Conservation (phyloP, 2,113 vertebrate species). For the Eurystomus gularis region DNA sequence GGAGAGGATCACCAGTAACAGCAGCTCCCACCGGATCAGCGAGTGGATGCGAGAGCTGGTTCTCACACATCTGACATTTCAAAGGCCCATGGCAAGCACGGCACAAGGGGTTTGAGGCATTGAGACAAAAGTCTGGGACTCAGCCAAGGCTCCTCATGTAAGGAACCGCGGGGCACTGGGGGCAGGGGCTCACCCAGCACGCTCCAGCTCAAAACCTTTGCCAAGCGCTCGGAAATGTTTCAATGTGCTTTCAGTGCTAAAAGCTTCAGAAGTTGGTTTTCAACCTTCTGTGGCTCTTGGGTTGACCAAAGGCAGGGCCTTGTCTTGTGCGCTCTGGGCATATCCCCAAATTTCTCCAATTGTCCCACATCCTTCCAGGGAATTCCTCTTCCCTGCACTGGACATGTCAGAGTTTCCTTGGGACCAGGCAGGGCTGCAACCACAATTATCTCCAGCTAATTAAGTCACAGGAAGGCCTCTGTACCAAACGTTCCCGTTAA, state of each 20-base stretch:
- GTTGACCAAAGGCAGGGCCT: too few relatives aligned
- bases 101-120: not conserved
- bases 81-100: not conserved
- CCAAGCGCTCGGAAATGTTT: not conserved
- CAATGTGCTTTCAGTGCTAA: not conserved
- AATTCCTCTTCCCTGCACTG: not conserved
- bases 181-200: accelerated
- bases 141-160: not conserved
- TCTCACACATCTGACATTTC: not conserved
- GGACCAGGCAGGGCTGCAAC: too few relatives aligned
- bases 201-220: not conserved
- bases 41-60: not conserved
- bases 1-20: not conserved
- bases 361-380: not conserved
- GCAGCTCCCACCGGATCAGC: accelerated
- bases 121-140: not conserved
- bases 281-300: not conserved
- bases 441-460: not conserved
- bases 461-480: not conserved
- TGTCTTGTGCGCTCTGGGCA: not conserved
- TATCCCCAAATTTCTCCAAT: too few relatives aligned
- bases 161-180: not conserved
- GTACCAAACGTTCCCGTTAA: not conserved
- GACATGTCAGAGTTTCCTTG: accelerated
- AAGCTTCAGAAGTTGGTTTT: not conserved